These are phyloP conservation scores for Neodon shergylaensis DNA, from an alignment of 2,113 vertebrate species.

Conservation along the genomic window DNA sequence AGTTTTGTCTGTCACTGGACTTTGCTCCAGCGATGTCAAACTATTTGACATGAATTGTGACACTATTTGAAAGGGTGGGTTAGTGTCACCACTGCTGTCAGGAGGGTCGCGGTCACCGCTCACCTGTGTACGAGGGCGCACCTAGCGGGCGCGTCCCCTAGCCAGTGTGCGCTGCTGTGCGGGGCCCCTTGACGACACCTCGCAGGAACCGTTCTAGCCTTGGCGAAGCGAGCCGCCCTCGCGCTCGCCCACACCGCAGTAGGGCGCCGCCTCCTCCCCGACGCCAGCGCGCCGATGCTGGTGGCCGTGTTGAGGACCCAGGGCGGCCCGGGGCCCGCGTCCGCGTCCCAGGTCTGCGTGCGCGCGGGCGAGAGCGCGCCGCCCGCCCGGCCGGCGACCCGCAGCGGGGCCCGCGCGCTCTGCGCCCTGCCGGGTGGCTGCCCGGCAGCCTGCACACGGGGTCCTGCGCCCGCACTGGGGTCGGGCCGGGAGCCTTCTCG, in stretches of 20 bases:
- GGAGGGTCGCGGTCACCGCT: background rate
- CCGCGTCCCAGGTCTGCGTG: conserved; percentile 61
- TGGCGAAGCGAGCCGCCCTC: background rate
- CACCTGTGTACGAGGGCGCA: background rate
- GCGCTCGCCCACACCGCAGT: background rate
- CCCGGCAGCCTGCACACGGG: background rate
- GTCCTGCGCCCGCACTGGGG: background rate
- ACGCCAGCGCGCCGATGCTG: fast-evolving
- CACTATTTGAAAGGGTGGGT: background rate
- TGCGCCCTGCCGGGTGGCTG: background rate
- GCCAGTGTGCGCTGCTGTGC: background rate
- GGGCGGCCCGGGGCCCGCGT: background rate
- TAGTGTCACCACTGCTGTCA: background rate
- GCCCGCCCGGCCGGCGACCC: conserved; percentile 59
- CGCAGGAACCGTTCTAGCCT: background rate
- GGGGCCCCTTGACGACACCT: background rate
- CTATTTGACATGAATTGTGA: background rate
- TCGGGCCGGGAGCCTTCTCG: conserved; percentile 85
- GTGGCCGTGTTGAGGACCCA: background rate
- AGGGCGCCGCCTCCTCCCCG: background rate
- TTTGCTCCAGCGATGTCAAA: background rate
- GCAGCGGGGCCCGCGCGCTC: conserved; percentile 20
- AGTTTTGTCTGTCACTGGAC: background rate
- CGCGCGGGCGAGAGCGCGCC: conserved; percentile 73
- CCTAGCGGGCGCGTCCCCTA: background rate